phyloP scores from a whole-genome alignment of 2,113 vertebrate genomes.

The Pachyramphus minor region DNA sequence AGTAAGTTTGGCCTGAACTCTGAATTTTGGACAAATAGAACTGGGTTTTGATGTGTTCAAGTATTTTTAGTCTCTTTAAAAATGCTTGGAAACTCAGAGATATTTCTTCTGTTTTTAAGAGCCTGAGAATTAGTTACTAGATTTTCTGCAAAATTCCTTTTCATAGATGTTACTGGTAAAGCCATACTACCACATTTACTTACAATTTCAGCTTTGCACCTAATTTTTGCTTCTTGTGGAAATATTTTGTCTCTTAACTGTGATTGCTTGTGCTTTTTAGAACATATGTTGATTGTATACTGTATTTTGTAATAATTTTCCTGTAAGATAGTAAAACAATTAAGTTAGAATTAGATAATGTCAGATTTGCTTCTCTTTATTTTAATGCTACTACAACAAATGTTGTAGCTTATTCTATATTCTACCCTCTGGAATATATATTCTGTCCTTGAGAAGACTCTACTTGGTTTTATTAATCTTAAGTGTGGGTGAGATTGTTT shows the following conservation, averaged over 20 bases:
- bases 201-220: not conserved
- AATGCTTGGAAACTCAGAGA: not conserved
- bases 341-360: not conserved
- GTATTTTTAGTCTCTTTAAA: not conserved
- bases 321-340: not conserved
- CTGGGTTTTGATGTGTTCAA: not conserved
- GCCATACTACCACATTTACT: not conserved
- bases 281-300: not conserved
- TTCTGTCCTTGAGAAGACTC: not conserved
- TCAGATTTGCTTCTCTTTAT: not conserved
- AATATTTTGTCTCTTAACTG: not conserved
- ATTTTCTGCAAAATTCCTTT: not conserved
- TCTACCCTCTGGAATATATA: not conserved
- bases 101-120: not conserved
- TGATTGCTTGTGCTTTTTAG: not conserved
- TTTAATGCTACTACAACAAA: not conserved
- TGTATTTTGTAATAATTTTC: not conserved
- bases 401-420: not conserved
- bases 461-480: not conserved
- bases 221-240: not conserved
- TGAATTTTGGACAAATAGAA: not conserved
- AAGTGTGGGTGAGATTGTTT: not conserved
- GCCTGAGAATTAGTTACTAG: not conserved
- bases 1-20: not conserved
- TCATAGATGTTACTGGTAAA: not conserved